Evolutionary conservation across 2,888 invertebrate species (phyloP).

Genomic region (Catocala fraxini): DNA sequence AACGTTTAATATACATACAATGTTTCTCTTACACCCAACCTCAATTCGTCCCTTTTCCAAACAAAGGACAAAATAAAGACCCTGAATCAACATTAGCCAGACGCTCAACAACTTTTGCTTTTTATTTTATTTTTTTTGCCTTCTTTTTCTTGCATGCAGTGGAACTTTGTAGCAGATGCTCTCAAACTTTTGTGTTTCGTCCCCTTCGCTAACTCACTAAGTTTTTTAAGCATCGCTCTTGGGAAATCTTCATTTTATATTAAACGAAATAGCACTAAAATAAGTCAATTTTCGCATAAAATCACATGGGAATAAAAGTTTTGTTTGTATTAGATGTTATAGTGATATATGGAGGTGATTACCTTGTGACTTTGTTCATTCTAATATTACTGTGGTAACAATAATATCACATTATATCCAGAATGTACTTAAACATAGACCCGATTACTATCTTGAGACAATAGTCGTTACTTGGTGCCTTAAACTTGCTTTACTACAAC

Average conservation of each 20-base stretch:
- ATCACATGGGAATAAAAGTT: conserved; percentile 25
- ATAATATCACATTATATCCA: too few species aligned
- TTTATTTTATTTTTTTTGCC: conserved; percentile 27
- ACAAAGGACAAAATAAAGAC: conserved; percentile 39
- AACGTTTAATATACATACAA: conserved; percentile 12
- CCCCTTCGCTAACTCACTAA: conserved; percentile 37
- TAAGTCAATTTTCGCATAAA: conserved; percentile 40
- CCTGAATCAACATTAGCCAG: conserved; percentile 39
- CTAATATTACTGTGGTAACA: too few species aligned
- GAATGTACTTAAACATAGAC: too few species aligned
- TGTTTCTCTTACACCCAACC: conserved; percentile 4
- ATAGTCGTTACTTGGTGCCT: too few species aligned
- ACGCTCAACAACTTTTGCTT: conserved; percentile 33
- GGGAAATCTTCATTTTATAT: conserved; percentile 52
- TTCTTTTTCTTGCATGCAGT: conserved; percentile 41
- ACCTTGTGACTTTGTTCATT: background rate
- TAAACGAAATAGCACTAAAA: conserved; percentile 43
- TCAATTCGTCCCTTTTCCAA: conserved; percentile 34
- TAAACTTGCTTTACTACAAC: too few species aligned
- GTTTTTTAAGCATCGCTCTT: conserved; percentile 49
- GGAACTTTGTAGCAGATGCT: conserved; percentile 46
- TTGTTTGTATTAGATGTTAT: background rate
- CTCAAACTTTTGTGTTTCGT: conserved; percentile 44
- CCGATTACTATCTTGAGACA: too few species aligned
- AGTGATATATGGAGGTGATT: conserved; percentile 4